Evolutionary conservation across 2,888 invertebrate genomes (phyloP), one percentile per base, ranked within the genome.

Genomic region (Cyaniris semiargus): DNA sequence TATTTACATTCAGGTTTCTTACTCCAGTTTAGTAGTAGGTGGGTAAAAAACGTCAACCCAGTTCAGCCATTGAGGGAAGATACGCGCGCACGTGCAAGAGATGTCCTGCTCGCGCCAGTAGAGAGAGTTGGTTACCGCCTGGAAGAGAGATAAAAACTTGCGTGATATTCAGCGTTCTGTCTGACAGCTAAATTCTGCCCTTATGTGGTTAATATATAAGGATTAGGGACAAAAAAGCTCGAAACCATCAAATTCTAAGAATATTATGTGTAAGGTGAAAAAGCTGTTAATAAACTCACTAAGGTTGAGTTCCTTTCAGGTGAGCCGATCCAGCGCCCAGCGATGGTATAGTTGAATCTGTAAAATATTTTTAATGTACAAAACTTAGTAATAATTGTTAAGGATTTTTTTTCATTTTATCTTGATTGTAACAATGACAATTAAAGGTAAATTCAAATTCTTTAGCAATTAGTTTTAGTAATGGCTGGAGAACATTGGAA

Each of bases 11-110:
- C n/a, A 60, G 8, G 18, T 34, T 31, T 34, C 82, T 87, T 81
- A 93, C 93, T 93, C 88, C 0, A 93, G 80, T 10, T 83, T 83
- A 0, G 90, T 89, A 1, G 86, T 85, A 0, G 91, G 88, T 1
- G 93, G 92, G 76, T 87, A 88, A 77, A 88, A 87, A 1, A 90
- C 84, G 74, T 93, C 91, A n/a, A 93, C 88, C 92, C 93, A 92
- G 75, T 89, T 84, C 31, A 91, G 83, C 92, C 93, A 90, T 10
- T 84, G 81, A 0, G 92, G 87, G 78, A 89, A 91, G 6, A 92
- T 88, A 75, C 92, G 83, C 1, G 89, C 86, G 60, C 88, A 87
- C 0, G 93, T 92, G 77, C 88, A 88, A 0, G 92, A 89, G 66
- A 93, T 85, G 80, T 93, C 93, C 76, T 92, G 90, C 76, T 92